Percentiles rank a stretch among this genome's conserved stretches.
These are phyloP conservation scores for Diaphora mendica DNA, from an alignment of 2,888 invertebrate species.

Conservation along the genomic window DNA sequence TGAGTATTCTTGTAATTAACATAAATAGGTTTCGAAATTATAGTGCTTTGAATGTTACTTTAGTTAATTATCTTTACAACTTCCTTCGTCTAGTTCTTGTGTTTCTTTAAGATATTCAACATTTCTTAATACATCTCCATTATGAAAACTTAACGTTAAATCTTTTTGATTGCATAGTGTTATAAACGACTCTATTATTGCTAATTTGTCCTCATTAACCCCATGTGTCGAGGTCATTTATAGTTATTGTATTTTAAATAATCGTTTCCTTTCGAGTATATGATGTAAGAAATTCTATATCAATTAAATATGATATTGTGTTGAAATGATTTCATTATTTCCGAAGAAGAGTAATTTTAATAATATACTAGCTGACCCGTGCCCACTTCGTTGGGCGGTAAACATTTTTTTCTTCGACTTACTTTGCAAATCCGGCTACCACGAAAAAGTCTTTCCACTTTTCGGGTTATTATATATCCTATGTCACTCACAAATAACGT, in stretches of 20 bases:
- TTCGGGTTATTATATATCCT: too few relatives aligned
- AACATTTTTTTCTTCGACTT: too few relatives aligned
- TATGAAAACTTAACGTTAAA: background rate
- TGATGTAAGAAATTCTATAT: background rate
- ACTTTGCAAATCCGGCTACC: too few relatives aligned
- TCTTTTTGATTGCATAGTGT: background rate
- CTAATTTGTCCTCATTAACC: slow-evolving; percentile 8
- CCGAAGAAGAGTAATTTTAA: background rate
- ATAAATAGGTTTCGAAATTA: background rate
- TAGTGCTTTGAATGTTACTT: slow-evolving; percentile 3
- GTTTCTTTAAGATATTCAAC: background rate
- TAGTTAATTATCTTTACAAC: background rate
- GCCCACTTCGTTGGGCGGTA: too few relatives aligned
- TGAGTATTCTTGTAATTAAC: background rate
- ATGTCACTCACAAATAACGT: too few relatives aligned
- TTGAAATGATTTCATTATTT: slow-evolving; percentile 23
- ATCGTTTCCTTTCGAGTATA: slow-evolving; percentile 17
- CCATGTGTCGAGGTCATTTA: background rate
- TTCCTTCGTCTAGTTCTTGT: background rate
- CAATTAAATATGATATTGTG: slow-evolving; percentile 8
- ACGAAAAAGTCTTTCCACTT: too few relatives aligned
- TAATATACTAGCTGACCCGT: too few relatives aligned
- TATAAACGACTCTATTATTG: background rate
- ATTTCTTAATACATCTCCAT: slow-evolving; percentile 9
- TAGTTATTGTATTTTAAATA: background rate